Evolutionary conservation across 2,888 invertebrate genomes (phyloP).

Genomic region (Selenia dentaria): DNA sequence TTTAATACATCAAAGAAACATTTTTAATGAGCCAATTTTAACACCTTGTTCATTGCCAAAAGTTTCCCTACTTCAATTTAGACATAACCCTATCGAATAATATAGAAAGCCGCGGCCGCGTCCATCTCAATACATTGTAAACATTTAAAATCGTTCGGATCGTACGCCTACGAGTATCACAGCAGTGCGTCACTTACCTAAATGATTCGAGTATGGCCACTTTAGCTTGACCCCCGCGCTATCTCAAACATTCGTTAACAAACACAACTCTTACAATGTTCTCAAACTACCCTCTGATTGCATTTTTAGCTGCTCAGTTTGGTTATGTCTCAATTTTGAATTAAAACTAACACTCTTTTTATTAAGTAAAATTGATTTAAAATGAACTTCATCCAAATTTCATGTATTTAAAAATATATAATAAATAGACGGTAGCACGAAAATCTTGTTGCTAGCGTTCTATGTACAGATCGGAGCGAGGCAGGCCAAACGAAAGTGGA

Average conservation of each 20-base stretch:
- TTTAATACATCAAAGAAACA: not conserved
- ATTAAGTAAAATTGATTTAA: too few relatives aligned
- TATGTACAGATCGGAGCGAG: not conserved
- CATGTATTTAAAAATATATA: too few relatives aligned
- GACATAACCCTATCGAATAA: conserved; percentile 39
- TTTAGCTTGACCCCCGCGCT: conserved; percentile 25
- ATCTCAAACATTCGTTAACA: too few relatives aligned
- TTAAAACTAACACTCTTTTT: too few relatives aligned
- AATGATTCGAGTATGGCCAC: conserved; percentile 60
- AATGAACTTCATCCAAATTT: too few relatives aligned
- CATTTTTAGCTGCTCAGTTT: too few relatives aligned
- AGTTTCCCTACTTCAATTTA: conserved; percentile 24
- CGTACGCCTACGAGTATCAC: conserved; percentile 72
- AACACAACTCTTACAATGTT: too few relatives aligned
- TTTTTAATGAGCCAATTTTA: not conserved
- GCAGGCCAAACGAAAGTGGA: conserved; percentile 35
- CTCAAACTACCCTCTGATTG: too few relatives aligned
- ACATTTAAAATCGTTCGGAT: conserved; percentile 53
- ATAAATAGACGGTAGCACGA: too few relatives aligned
- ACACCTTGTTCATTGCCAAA: conserved; percentile 14
- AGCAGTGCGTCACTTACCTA: conserved; percentile 72
- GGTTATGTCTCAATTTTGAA: too few relatives aligned
- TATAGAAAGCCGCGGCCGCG: conserved; percentile 37
- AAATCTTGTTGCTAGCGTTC: not conserved
- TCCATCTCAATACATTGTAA: conserved; percentile 33